Conservation (phyloP, 2,113 vertebrate genomes). For the Ahaetulla prasina region DNA sequence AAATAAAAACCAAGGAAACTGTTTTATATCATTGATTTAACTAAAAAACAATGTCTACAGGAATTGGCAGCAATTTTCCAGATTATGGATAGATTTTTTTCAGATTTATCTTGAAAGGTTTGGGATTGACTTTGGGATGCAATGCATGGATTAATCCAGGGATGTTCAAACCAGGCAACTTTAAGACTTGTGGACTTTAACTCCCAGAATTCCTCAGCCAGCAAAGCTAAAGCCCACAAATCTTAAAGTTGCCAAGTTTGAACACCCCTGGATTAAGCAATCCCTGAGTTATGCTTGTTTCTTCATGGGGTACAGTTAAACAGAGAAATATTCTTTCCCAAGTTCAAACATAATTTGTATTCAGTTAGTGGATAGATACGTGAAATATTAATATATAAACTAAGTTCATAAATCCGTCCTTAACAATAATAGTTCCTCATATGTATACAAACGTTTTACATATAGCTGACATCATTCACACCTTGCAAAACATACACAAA, state of each 20-base stretch:
- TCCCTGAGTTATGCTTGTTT: neutral
- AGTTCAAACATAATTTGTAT: neutral
- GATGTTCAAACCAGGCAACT: no score
- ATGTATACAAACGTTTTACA: neutral
- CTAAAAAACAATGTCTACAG: neutral
- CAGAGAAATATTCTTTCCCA: neutral
- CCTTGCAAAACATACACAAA: neutral
- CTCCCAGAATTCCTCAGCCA: no score
- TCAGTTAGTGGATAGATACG: neutral
- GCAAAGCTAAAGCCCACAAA: no score
- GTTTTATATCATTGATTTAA: neutral
- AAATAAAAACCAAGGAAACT: neutral
- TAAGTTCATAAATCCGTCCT: neutral
- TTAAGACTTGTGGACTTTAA: no score
- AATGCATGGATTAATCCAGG: no score
- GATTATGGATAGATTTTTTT: neutral
- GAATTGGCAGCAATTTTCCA: neutral
- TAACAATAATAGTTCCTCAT: neutral
- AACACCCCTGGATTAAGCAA: neutral
- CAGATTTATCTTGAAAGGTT: neutral
- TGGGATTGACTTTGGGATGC: neutral
- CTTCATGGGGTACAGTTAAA: neutral
- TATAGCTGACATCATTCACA: neutral
- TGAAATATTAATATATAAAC: neutral
- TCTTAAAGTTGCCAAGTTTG: no score